Percentiles rank a stretch among this genome's conserved stretches.
These are phyloP conservation scores for Naja naja DNA, from an alignment of 2,113 vertebrate species.

Conservation along the genomic window DNA sequence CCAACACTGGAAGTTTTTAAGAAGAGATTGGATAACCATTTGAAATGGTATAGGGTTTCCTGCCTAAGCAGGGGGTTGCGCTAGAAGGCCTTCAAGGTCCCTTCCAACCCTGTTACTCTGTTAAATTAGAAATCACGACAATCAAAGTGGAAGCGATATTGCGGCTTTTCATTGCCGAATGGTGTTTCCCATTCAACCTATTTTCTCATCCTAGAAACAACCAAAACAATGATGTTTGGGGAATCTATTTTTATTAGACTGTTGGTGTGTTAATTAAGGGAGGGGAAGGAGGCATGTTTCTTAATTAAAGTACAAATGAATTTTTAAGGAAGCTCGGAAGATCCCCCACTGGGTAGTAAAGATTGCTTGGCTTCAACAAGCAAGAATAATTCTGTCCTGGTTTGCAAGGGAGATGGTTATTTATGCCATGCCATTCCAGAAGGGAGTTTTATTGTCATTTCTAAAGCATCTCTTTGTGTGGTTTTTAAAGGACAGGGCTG, in stretches of 20 bases:
- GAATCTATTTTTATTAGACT: conserved; percentile 42
- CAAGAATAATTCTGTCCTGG: conserved; percentile 10
- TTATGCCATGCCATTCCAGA: not conserved
- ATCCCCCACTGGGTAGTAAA: conserved; percentile 35
- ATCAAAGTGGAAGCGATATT: not conserved
- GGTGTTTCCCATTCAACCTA: not conserved
- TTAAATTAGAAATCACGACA: not conserved
- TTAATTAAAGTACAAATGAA: conserved; percentile 67
- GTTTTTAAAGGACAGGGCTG: not conserved
- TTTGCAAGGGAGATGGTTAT: conserved; percentile 29
- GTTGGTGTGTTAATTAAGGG: conserved; percentile 57
- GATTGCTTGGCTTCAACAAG: conserved; percentile 28
- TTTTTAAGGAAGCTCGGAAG: conserved; percentile 47
- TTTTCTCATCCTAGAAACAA: not conserved
- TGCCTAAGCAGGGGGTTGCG: not conserved
- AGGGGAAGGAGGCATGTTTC: conserved; percentile 43
- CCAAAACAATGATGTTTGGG: conserved; percentile 21
- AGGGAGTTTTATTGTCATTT: conserved; percentile 14
- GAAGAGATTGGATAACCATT: not conserved
- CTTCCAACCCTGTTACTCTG: not conserved
- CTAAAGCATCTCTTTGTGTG: not conserved
- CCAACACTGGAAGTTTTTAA: not conserved
- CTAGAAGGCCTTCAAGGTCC: not conserved
- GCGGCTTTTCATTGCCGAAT: not conserved
- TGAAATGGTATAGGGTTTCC: not conserved